Conservation (phyloP, 2,113 vertebrate species). For the Picathartes gymnocephalus region DNA sequence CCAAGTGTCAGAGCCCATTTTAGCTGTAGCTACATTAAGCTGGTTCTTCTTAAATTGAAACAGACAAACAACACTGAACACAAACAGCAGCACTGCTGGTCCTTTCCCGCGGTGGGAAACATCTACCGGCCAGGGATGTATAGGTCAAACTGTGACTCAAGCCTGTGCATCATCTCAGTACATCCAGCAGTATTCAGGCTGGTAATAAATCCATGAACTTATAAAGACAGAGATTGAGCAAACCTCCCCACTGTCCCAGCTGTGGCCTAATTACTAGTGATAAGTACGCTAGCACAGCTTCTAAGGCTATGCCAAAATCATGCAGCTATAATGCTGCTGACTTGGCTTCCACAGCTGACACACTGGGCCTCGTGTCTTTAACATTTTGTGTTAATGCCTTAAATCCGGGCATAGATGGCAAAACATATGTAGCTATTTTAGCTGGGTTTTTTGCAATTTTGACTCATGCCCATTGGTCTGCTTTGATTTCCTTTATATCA, state of each 20-base stretch:
- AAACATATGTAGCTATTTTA: not conserved
- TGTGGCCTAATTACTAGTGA: not conserved
- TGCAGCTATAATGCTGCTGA: not conserved
- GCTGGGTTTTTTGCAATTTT: not conserved
- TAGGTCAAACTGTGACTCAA: not conserved
- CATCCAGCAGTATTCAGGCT: not conserved
- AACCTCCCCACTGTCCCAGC: not conserved
- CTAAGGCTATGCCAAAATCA: not conserved
- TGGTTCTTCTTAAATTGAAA: not conserved
- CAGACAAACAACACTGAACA: not conserved
- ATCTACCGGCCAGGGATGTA: not conserved
- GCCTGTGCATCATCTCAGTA: not conserved
- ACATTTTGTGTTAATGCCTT: not conserved
- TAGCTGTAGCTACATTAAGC: not conserved
- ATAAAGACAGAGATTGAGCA: not conserved
- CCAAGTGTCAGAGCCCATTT: not conserved
- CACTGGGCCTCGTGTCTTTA: not conserved
- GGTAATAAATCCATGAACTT: not conserved
- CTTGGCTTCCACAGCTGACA: not conserved
- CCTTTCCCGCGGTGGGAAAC: not conserved
- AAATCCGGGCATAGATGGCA: not conserved
- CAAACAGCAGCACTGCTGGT: not conserved
- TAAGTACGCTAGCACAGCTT: not conserved
- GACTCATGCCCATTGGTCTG: not conserved
- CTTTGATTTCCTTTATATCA: not conserved